Evolutionary conservation across 1,140 invertebrate species (phyloP).

Genomic region (Brachionus plicatilis): DNA sequence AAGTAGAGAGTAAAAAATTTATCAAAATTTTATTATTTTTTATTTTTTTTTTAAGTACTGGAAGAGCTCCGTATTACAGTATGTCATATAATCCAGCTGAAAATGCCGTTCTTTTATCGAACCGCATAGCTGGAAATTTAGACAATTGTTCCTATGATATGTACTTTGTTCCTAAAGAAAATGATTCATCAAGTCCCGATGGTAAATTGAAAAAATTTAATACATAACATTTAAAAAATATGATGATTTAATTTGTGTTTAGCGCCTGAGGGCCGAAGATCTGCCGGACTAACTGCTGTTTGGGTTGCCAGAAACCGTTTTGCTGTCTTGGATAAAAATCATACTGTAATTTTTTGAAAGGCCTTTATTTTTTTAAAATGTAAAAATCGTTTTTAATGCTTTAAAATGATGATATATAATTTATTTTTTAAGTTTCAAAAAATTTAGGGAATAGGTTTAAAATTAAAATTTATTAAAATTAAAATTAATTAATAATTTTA

Average conservation of each 20-base stretch:
- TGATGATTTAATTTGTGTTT: conserved; percentile 32
- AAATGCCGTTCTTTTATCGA: conserved; percentile 75
- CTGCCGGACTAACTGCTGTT: conserved; percentile 82
- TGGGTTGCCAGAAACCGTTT: conserved; percentile 98
- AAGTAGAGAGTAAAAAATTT: conserved; percentile 56
- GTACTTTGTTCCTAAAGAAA: conserved; percentile 76
- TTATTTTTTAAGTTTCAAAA: no score
- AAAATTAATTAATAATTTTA: no score
- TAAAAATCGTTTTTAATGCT: no score
- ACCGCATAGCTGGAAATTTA: conserved; percentile 64
- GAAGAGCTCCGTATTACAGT: conserved; percentile 55
- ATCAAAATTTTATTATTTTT: not conserved
- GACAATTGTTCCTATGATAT: conserved; percentile 93
- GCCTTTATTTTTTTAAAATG: no score
- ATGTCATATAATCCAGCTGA: conserved; percentile 95
- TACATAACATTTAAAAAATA: not conserved
- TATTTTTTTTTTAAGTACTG: not conserved
- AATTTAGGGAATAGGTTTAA: no score
- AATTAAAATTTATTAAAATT: no score
- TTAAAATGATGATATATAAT: no score
- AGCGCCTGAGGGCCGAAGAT: conserved; percentile 60
- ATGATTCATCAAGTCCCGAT: conserved; percentile 59
- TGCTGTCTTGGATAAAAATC: conserved; percentile 76
- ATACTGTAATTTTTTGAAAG: not conserved
- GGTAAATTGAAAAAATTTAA: conserved; percentile 44